Percentiles rank a stretch among this genome's conserved stretches.
Conservation (phyloP, 2,888 invertebrate species). For the Glaucopsyche alexis region DNA sequence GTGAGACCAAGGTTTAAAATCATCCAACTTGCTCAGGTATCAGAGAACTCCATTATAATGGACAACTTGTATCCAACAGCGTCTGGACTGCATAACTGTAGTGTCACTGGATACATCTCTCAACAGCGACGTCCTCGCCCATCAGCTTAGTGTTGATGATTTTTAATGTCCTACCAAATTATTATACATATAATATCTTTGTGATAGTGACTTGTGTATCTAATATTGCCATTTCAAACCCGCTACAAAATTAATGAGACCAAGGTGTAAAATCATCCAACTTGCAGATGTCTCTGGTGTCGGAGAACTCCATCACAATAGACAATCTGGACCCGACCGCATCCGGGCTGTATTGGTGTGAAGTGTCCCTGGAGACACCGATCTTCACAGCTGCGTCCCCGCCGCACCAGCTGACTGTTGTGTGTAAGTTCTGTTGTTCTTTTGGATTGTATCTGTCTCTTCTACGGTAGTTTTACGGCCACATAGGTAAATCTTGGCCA, state of each 20-base stretch:
- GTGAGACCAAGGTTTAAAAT: neutral
- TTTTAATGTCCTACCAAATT: too few relatives aligned
- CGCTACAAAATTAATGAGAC: neutral
- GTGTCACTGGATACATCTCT: conserved; percentile 90
- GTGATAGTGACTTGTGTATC: neutral
- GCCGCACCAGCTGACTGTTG: conserved; percentile 87
- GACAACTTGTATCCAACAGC: conserved; percentile 89
- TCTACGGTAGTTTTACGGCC: too few relatives aligned
- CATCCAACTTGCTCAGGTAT: conserved; percentile 50
- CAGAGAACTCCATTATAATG: conserved; percentile 81
- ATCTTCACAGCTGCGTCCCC: conserved; percentile 90
- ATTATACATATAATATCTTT: too few relatives aligned
- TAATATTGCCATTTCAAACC: neutral
- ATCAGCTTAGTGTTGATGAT: conserved; percentile 84
- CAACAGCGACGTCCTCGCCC: conserved; percentile 88
- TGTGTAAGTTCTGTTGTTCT: conserved; percentile 82
- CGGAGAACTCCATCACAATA: conserved; percentile 81
- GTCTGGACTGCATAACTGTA: conserved; percentile 88
- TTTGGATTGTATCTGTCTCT: too few relatives aligned
- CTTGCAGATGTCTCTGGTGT: conserved; percentile 68
- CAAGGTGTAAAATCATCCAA: conserved; percentile 24
- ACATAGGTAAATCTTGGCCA: too few relatives aligned
- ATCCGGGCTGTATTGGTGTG: conserved; percentile 89
- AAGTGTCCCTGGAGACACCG: conserved; percentile 90
- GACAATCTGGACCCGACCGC: conserved; percentile 89